These are phyloP conservation scores for Harlomillsia oculata DNA, from an alignment of 1,140 invertebrate genomes.

Conservation along the genomic window DNA sequence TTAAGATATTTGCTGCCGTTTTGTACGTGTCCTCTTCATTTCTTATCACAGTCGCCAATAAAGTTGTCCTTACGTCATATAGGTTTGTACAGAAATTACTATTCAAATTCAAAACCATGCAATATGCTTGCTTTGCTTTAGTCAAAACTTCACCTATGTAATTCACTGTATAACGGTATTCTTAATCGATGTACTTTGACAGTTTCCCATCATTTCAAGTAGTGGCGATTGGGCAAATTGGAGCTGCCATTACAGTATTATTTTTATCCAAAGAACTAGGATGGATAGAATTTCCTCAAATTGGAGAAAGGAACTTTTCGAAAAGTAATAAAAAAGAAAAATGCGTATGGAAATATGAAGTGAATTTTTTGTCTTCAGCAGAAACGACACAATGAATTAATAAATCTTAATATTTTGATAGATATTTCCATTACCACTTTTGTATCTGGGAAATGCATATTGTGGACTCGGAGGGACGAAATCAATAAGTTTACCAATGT, in stretches of 20 bases:
- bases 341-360: background rate
- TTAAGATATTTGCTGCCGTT: too few species aligned
- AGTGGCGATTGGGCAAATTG: constrained; percentile 53
- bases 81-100: too few species aligned
- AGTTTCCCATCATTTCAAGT: constrained; percentile 30
- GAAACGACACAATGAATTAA: too few species aligned
- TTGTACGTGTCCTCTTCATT: too few species aligned
- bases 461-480: constrained; percentile 87
- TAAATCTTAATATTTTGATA: constrained; percentile 42
- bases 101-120: too few species aligned
- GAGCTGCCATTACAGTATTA: constrained; percentile 74
- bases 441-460: constrained; percentile 90
- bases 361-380: too few species aligned
- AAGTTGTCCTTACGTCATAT: constrained; percentile 77
- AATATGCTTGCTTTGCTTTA: too few species aligned
- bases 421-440: constrained; percentile 87
- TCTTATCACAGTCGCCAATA: constrained; percentile 92
- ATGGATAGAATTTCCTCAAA: constrained; percentile 68
- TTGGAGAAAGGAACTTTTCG: constrained; percentile 42
- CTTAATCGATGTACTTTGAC: too few species aligned
- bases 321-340: constrained; percentile 23
- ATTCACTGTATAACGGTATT: constrained; percentile 7
- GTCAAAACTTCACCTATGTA: background rate
- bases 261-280: constrained; percentile 58
- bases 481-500: constrained; percentile 93